Evolutionary conservation across 2,888 invertebrate species (phyloP).

Genomic region (Leucophenga maculata): DNA sequence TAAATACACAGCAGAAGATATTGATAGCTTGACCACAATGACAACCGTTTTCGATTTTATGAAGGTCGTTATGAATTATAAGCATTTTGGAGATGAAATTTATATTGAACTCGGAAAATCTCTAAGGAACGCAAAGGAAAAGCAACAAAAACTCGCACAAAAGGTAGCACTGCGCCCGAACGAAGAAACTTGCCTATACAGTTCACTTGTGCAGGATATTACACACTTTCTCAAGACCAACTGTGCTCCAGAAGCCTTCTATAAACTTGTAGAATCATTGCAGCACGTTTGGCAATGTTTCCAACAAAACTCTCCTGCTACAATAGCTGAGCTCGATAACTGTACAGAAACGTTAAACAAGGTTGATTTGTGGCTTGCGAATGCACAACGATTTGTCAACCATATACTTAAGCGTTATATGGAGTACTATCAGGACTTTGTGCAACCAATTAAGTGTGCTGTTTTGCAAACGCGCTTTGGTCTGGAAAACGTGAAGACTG

Average conservation of each 20-base stretch:
- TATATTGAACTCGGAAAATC: conserved; percentile 50
- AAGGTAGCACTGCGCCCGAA: conserved; percentile 68
- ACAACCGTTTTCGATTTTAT: conserved; percentile 75
- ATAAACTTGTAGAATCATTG: conserved; percentile 52
- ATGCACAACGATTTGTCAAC: conserved; percentile 67
- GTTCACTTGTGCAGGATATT: conserved; percentile 64
- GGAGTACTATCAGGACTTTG: conserved; percentile 84
- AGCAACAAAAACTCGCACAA: conserved; percentile 61
- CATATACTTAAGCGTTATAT: conserved; percentile 74
- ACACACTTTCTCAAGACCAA: conserved; percentile 68
- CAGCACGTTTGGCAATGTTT: conserved; percentile 51
- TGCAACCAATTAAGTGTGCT: conserved; percentile 80
- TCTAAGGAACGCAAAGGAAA: conserved; percentile 45
- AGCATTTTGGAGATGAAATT: conserved; percentile 65
- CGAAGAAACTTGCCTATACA: conserved; percentile 60
- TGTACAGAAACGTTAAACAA: conserved; percentile 60
- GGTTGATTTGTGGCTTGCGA: conserved; percentile 68
- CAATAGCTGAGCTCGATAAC: conserved; percentile 41
- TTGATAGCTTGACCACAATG: conserved; percentile 76
- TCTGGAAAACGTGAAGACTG: conserved; percentile 75
- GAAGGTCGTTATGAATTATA: conserved; percentile 67
- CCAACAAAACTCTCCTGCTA: conserved; percentile 25
- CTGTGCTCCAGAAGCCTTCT: conserved; percentile 59
- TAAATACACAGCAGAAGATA: conserved; percentile 80
- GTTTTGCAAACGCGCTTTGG: conserved; percentile 80